Conservation (phyloP, 2,113 vertebrate genomes). For the Sarotherodon lohbergeri region DNA sequence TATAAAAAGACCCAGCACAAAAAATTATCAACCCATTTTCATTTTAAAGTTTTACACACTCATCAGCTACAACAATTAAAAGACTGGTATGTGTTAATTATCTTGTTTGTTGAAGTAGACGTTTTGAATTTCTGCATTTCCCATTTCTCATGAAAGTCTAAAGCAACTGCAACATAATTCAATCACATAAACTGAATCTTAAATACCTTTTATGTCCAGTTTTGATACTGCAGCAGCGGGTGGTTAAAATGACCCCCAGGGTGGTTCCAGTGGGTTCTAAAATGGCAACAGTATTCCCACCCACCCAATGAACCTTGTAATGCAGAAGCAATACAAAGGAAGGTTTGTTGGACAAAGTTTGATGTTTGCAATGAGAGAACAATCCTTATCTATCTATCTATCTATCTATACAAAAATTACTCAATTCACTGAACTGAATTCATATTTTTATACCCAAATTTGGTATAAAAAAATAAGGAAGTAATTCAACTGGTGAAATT, state of each 20-base stretch:
- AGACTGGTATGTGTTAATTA: not conserved
- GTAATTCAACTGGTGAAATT: not conserved
- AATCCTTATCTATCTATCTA: not conserved
- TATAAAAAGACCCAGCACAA: not conserved
- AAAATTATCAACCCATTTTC: not conserved
- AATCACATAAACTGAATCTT: not conserved
- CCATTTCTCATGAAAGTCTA: not conserved
- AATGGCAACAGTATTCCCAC: not conserved
- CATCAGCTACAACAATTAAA: not conserved
- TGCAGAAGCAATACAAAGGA: not conserved
- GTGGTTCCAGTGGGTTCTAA: not conserved
- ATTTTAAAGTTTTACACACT: not conserved
- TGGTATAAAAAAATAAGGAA: not conserved
- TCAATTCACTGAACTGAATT: not conserved
- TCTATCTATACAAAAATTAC: not conserved
- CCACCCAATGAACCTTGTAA: not conserved
- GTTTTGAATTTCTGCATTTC: not conserved
- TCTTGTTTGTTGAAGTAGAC: not conserved
- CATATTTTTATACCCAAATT: not conserved
- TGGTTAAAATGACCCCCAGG: not conserved
- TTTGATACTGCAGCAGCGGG: not conserved
- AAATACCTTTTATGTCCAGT: not conserved
- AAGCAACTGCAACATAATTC: not conserved
- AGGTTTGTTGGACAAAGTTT: not conserved
- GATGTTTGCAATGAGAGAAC: not conserved